Conservation (phyloP, 2,888 invertebrate species). For the Clivina fossor region DNA sequence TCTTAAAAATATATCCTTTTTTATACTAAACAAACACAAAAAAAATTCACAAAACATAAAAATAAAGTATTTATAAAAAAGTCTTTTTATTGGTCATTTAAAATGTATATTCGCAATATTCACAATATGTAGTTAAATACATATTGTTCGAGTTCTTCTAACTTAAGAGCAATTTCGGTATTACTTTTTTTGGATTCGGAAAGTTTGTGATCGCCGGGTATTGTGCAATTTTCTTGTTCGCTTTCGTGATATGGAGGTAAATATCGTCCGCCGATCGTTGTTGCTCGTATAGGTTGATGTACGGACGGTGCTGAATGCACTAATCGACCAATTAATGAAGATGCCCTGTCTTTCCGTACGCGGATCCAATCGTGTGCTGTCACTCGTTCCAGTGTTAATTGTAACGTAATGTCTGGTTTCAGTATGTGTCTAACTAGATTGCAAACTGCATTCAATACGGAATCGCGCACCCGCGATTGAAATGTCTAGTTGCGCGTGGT, state of each 20-base stretch:
- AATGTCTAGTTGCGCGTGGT: constrained; percentile 79
- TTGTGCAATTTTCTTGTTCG: constrained; percentile 45
- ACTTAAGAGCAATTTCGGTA: constrained; percentile 45
- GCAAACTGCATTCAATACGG: constrained; percentile 70
- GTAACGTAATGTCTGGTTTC: constrained; percentile 79
- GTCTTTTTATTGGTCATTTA: constrained; percentile 20
- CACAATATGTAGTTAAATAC: constrained; percentile 5
- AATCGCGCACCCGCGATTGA: constrained; percentile 69
- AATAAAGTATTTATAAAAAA: constrained; percentile 16
- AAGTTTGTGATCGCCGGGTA: constrained; percentile 52
- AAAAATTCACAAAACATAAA: constrained; percentile 14
- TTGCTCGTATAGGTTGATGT: constrained; percentile 40
- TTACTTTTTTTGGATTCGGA: constrained; percentile 52
- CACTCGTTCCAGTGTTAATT: constrained; percentile 74
- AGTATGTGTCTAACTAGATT: constrained; percentile 77
- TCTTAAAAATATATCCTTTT: no score
- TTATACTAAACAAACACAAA: constrained; percentile 15
- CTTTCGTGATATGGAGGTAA: constrained; percentile 20
- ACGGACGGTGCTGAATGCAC: constrained; percentile 63
- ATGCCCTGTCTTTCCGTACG: constrained; percentile 62
- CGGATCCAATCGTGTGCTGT: constrained; percentile 76
- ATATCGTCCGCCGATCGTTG: constrained; percentile 16
- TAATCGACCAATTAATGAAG: constrained; percentile 61
- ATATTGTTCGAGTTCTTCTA: constrained; percentile 17
- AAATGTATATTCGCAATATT: constrained; percentile 21